Evolutionary conservation across 2,797 vertebrate species (phyloP), one percentile per base, ranked within the genome.

Genomic region (Falco cherrug): DNA sequence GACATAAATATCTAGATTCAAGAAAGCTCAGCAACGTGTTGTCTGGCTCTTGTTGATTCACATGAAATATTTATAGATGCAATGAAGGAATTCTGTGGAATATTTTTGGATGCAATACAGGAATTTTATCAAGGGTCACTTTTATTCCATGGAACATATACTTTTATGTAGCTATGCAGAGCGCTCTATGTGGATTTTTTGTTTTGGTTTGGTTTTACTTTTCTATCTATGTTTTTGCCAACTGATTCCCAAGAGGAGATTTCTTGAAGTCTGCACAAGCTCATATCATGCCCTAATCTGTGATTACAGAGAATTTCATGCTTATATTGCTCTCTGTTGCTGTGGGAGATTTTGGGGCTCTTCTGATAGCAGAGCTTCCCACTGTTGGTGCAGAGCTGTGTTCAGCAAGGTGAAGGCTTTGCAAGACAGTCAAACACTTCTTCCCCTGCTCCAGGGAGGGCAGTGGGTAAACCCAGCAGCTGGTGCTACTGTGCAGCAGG

Each of bases 21-120:
- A 47, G 16, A 43, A 71, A 71, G 8, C 22, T 60, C 28, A 51
- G 8, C 7, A 28, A 6, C 0, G 0, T 17, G 4, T 43, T 78
- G 47, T 33, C 56, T 59, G 79, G 16, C 25, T 87, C 20, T 12
- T 57, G 18, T 25, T 73, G 21, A 41, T 63, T 89, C 57, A 65
- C 35, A 3, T 43, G 20, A 29, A 33, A 16, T 74, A 56, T n/a
- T 80, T 85, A n/a, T 3, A 51, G 24, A 26, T 56, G 24, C 12
- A 77, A 16, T 50, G 21, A 56, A 81, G 15, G n/a, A 77, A 41
- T 68, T 47, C 26, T n/a, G 3, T 79, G 28, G 28, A n/a, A 16
- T 35, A 59, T 20, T 71, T 90, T 35, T 33, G 39, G 47, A 51
- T 8, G 4, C 15, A 64, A 31, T 31, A 39, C 43, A 74, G 45